A percentile compares a stretch with the other conserved stretches of the same genome.
These are phyloP conservation scores for Rhinichthys klamathensis DNA, from an alignment of 2,113 vertebrate species.

Conservation along the genomic window DNA sequence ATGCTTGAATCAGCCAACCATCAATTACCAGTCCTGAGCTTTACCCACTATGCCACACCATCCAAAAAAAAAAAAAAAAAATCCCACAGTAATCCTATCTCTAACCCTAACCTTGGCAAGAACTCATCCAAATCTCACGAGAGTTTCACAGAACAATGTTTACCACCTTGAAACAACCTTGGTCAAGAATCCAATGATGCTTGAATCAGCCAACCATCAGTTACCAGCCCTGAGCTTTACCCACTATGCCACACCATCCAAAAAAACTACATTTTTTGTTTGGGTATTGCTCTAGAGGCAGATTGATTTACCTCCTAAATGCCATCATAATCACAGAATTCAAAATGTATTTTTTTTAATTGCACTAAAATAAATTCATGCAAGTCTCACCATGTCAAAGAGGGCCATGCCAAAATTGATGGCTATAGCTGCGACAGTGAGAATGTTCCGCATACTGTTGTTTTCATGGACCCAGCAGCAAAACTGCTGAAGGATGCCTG, in stretches of 20 bases:
- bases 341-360: neutral
- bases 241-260: neutral
- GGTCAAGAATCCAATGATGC: neutral
- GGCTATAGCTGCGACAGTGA: slow-evolving; percentile 89
- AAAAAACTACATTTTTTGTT: neutral
- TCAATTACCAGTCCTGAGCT: neutral
- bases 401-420: slow-evolving; percentile 90
- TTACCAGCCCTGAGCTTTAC: neutral
- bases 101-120: neutral
- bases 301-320: neutral
- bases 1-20: neutral
- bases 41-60: neutral
- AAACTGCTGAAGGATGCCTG: slow-evolving; percentile 83
- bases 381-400: slow-evolving; percentile 87
- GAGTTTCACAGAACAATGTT: neutral
- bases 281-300: neutral
- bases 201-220: neutral
- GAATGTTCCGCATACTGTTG: slow-evolving; percentile 88
- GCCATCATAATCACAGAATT: neutral
- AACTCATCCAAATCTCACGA: neutral
- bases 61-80: neutral
- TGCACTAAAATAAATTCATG: neutral
- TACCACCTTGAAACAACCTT: neutral
- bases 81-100: neutral
- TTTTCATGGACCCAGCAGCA: slow-evolving; percentile 98